Conservation (phyloP, 2,113 vertebrate species). For the Ibidorhyncha struthersii region DNA sequence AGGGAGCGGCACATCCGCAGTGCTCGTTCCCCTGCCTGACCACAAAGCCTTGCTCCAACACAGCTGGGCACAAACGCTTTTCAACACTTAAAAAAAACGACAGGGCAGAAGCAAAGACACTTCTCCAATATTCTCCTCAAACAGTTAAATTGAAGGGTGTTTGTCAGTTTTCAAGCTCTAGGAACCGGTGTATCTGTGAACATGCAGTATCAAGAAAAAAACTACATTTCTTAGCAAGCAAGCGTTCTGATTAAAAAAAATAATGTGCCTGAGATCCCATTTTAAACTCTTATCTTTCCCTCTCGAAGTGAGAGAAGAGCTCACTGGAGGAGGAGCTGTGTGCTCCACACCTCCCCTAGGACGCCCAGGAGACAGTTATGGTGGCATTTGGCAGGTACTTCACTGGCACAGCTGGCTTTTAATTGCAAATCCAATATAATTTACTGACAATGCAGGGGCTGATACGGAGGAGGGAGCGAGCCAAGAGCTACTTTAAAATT, state of each 20-base stretch:
- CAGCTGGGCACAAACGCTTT: background rate
- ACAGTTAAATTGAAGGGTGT: background rate
- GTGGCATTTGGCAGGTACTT: slow-evolving; percentile 53
- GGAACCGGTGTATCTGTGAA: background rate
- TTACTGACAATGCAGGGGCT: slow-evolving; percentile 33
- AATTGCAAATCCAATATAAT: slow-evolving; percentile 60
- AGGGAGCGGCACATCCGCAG: background rate
- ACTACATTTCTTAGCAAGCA: background rate
- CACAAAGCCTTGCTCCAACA: background rate
- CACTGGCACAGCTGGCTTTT: slow-evolving; percentile 65
- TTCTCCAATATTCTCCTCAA: background rate
- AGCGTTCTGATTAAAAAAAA: background rate
- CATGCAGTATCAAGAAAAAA: background rate
- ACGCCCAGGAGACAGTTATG: background rate
- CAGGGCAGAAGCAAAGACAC: background rate
- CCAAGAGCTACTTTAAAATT: slow-evolving; percentile 61
- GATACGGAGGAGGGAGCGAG: background rate
- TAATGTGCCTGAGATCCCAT: background rate
- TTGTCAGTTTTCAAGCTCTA: slow-evolving; percentile 13
- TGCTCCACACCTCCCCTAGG: slow-evolving; percentile 21
- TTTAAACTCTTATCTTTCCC: slow-evolving; percentile 21
- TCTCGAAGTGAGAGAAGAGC: slow-evolving; percentile 9
- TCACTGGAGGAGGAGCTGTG: background rate
- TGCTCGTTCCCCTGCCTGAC: background rate
- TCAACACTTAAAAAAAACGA: background rate